phyloP scores from a whole-genome alignment of 35 echinoderm and acorn worm species.

The Lytechinus pictus region DNA sequence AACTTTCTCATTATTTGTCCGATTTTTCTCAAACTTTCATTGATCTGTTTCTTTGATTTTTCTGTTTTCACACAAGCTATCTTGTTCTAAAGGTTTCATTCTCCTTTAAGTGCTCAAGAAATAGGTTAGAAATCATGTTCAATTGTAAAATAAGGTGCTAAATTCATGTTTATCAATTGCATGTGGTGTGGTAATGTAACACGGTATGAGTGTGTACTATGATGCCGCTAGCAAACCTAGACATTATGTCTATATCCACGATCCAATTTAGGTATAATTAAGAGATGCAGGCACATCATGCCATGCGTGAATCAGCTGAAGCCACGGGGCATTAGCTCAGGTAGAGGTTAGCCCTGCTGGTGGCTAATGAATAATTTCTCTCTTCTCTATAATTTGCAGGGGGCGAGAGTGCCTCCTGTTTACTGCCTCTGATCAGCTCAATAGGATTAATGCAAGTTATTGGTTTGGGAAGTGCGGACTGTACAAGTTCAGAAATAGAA shows the following conservation, averaged over 20 bases:
- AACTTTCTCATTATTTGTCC: no score
- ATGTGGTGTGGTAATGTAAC: not conserved
- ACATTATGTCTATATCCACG: not conserved
- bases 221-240: not conserved
- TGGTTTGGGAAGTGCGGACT: not conserved
- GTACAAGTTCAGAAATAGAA: not conserved
- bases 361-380: not conserved
- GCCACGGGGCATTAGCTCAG: not conserved
- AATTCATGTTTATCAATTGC: not conserved
- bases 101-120: no score
- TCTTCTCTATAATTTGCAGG: not conserved
- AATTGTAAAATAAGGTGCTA: not conserved
- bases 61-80: no score
- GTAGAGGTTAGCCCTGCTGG: not conserved
- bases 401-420: not conserved
- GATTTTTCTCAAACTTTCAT: no score
- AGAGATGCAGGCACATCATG: not conserved
- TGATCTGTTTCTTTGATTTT: no score
- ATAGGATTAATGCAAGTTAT: slow-evolving; percentile 4
- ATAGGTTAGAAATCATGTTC: not conserved
- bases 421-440: not conserved
- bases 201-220: not conserved
- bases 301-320: slow-evolving; percentile 23
- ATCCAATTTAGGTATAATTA: not conserved
- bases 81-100: no score